A percentile compares a stretch with the other conserved stretches of the same genome.
These are phyloP conservation scores for Misgurnus anguillicaudatus DNA, from an alignment of 2,113 vertebrate genomes.

Conservation along the genomic window DNA sequence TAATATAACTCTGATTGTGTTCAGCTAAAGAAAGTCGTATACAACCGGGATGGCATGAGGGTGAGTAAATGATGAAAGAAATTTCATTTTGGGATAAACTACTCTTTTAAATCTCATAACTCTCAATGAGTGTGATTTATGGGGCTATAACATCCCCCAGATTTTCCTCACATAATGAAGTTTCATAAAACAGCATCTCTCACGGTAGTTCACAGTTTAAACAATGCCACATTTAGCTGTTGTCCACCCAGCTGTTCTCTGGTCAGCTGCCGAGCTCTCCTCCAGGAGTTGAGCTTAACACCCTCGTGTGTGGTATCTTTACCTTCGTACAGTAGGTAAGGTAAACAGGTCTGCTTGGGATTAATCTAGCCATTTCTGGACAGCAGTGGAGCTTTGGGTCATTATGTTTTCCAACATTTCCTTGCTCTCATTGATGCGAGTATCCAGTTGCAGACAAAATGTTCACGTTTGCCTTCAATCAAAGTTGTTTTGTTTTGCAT, in stretches of 20 bases:
- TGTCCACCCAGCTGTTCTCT: not conserved
- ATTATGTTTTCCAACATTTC: not conserved
- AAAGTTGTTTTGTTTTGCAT: not conserved
- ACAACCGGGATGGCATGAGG: no score
- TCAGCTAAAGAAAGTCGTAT: no score
- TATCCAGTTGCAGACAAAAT: conserved; percentile 36
- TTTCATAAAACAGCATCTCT: not conserved
- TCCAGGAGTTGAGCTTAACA: not conserved
- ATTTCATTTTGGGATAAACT: no score
- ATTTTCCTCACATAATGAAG: not conserved
- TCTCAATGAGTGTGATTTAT: not conserved
- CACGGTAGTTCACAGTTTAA: not conserved
- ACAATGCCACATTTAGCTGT: not conserved
- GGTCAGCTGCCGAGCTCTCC: not conserved
- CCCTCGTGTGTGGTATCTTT: not conserved
- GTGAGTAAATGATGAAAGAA: no score
- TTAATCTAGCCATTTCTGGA: not conserved
- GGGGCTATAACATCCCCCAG: not conserved
- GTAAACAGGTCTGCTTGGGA: not conserved
- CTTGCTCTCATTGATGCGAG: not conserved
- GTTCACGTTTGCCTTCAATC: not conserved
- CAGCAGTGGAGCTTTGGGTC: not conserved
- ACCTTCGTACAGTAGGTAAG: not conserved
- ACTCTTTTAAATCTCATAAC: not conserved
- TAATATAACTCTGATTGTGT: no score